Evolutionary conservation across 1,140 invertebrate genomes (phyloP).

Genomic region (Oncopeltus fasciatus): DNA sequence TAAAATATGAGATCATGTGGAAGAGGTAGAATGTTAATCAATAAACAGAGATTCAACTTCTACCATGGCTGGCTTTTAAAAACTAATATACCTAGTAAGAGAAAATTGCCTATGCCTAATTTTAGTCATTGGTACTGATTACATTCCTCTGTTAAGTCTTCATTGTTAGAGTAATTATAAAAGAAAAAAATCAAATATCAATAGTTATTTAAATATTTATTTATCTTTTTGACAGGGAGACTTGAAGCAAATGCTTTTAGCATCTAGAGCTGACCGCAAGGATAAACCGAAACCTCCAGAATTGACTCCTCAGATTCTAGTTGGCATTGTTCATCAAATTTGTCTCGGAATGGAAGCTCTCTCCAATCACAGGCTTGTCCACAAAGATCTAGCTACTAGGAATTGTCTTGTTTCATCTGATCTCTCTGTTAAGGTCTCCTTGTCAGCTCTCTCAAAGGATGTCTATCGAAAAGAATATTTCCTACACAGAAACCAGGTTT

Average conservation of each 20-base stretch:
- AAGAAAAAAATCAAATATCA: no score
- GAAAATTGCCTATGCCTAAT: no score
- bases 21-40: no score
- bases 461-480: conserved; percentile 76
- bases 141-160: no score
- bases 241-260: conserved; percentile 79
- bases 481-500: conserved; percentile 60
- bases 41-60: no score
- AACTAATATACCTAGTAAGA: no score
- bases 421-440: conserved; percentile 68
- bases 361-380: conserved; percentile 55
- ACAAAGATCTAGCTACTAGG: conserved; percentile 80
- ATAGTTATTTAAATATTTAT: no score
- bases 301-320: conserved; percentile 42
- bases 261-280: conserved; percentile 48
- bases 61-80: no score
- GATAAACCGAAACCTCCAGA: conserved; percentile 28
- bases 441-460: conserved; percentile 65
- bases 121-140: no score
- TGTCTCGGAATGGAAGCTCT: conserved; percentile 74
- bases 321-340: conserved; percentile 60
- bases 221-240: conserved; percentile 76
- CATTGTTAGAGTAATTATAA: no score
- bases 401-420: conserved; percentile 80
- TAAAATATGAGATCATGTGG: no score